Evolutionary conservation across 2,888 invertebrate species (phyloP).

Genomic region (Hedychridium roseum): DNA sequence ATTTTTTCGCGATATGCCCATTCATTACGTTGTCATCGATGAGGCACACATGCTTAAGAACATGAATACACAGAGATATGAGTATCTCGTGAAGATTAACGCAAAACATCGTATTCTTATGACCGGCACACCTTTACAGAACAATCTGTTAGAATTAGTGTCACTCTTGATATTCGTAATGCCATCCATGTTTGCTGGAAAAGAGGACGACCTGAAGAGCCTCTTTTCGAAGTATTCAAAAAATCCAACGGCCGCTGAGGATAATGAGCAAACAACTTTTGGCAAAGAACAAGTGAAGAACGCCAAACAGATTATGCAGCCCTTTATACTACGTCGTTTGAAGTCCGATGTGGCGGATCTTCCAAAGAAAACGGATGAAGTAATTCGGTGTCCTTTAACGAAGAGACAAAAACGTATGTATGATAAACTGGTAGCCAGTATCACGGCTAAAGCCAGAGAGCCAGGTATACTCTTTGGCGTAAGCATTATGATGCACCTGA

Average conservation of each 20-base stretch:
- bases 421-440: constrained; percentile 70
- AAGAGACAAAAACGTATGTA: constrained; percentile 80
- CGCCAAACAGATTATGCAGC: constrained; percentile 95
- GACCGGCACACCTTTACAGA: constrained; percentile 96
- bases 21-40: constrained; percentile 95
- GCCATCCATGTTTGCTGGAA: constrained; percentile 92
- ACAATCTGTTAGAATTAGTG: constrained; percentile 94
- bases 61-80: constrained; percentile 91
- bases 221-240: constrained; percentile 84
- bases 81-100: constrained; percentile 86
- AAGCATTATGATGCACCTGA: constrained; percentile 88
- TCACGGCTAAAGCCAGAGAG: constrained; percentile 56
- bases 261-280: constrained; percentile 77
- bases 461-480: too few relatives aligned
- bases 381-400: constrained; percentile 75
- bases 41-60: constrained; percentile 99
- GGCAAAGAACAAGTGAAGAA: constrained; percentile 90
- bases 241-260: constrained; percentile 63
- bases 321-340: constrained; percentile 88
- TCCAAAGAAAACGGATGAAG: constrained; percentile 81
- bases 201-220: constrained; percentile 85
- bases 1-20: constrained; percentile 86
- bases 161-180: constrained; percentile 94
- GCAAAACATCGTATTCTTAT: constrained; percentile 85
- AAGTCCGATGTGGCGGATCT: constrained; percentile 88